These are phyloP conservation scores for Lepidonotus clava DNA, from an alignment of 2,888 invertebrate species.

Conservation along the genomic window DNA sequence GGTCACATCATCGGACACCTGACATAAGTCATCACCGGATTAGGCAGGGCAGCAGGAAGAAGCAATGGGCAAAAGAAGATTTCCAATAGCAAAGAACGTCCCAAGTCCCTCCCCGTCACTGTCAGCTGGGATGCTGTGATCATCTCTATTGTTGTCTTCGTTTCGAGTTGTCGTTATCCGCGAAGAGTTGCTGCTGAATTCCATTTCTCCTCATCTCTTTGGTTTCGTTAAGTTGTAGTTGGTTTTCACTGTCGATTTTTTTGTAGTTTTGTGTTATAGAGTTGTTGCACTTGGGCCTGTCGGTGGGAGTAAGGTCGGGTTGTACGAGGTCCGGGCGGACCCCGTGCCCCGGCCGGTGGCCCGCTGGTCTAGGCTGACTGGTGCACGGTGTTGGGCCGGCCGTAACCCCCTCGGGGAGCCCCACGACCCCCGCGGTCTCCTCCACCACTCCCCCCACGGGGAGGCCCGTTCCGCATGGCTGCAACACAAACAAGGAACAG, in stretches of 20 bases:
- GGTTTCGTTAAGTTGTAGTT: too few species aligned
- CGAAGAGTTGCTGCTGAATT: neutral
- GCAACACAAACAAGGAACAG: neutral
- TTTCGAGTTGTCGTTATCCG: neutral
- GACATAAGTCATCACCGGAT: too few species aligned
- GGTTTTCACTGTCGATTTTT: neutral
- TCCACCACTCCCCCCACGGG: conserved; percentile 22
- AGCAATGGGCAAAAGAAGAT: neutral
- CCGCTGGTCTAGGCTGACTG: neutral
- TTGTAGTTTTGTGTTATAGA: too few species aligned
- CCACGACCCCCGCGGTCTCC: conserved; percentile 41
- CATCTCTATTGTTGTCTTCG: neutral
- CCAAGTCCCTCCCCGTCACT: neutral
- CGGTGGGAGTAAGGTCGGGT: too few species aligned
- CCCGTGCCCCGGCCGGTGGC: too few species aligned
- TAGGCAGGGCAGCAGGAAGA: neutral
- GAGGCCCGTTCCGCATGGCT: conserved; percentile 22
- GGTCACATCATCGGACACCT: too few species aligned
- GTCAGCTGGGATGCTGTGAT: neutral
- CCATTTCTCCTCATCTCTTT: neutral
- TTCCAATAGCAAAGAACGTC: neutral
- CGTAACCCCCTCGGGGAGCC: neutral
- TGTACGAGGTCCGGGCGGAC: too few species aligned
- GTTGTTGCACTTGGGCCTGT: too few species aligned
- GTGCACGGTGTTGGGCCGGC: neutral